Percentiles rank a stretch among this genome's conserved stretches.
Evolutionary conservation across 2,888 invertebrate species (phyloP).

Genomic region (Eumacrocentrus americanus): DNA sequence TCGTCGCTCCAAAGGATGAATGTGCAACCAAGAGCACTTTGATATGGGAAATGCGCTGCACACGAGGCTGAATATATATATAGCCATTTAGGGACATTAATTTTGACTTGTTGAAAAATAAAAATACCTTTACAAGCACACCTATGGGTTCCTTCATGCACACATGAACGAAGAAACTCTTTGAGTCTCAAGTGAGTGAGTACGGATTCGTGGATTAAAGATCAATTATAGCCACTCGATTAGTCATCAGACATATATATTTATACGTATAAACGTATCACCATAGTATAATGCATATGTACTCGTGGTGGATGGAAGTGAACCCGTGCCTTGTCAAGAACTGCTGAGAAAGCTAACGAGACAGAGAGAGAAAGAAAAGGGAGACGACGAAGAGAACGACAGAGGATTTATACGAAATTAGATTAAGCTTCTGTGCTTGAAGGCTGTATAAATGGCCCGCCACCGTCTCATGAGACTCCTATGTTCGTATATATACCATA

Average conservation of each 20-base stretch:
- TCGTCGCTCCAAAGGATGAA: not conserved
- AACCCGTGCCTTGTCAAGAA: constrained; percentile 5
- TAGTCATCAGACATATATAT: not conserved
- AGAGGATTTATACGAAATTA: constrained; percentile 61
- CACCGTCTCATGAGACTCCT: constrained; percentile 24
- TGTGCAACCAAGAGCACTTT: not conserved
- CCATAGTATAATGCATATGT: not conserved
- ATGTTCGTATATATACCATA: constrained; percentile 1
- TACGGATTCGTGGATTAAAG: not conserved
- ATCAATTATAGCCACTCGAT: constrained; percentile 4
- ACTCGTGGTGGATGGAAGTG: not conserved
- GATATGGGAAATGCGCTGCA: constrained; percentile 11
- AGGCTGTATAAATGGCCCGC: constrained; percentile 60
- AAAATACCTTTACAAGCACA: not conserved
- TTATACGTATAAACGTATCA: not conserved
- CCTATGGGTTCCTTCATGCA: not conserved
- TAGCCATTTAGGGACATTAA: not conserved
- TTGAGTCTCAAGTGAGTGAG: not conserved
- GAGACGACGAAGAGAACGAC: constrained; percentile 38
- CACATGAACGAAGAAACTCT: too few species aligned
- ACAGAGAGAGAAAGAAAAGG: constrained; percentile 39
- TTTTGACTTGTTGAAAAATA: constrained; percentile 3
- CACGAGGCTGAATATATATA: constrained; percentile 2
- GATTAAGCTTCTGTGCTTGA: constrained; percentile 62
- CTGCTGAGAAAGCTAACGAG: constrained; percentile 9